A percentile compares a stretch with the other conserved stretches of the same genome.
These are phyloP conservation scores for Hypsopygia costalis DNA, from an alignment of 2,888 invertebrate genomes.

Conservation along the genomic window DNA sequence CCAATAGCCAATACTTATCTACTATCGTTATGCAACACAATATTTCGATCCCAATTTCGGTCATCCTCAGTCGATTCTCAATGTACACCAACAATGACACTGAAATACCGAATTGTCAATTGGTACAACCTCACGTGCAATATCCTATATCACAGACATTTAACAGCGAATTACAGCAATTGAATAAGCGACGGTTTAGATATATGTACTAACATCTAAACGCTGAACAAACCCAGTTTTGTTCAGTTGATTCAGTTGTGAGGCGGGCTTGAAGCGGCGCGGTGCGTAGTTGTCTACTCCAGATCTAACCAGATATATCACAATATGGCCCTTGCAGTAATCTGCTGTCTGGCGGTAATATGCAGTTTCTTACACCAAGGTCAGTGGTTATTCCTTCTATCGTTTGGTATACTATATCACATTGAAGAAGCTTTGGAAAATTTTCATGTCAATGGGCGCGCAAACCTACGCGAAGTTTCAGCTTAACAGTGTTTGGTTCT, in stretches of 20 bases:
- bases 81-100: too few species aligned
- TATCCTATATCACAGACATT: slow-evolving; percentile 39
- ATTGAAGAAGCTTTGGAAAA: too few species aligned
- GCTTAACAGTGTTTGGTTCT: too few species aligned
- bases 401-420: too few species aligned
- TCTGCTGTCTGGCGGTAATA: slow-evolving; percentile 9
- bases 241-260: neutral
- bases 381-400: neutral
- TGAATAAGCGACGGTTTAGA: slow-evolving; percentile 53
- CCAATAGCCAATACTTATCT: too few species aligned
- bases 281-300: neutral
- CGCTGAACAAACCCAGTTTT: neutral
- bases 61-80: too few species aligned
- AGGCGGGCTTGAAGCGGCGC: neutral
- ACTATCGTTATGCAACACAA: too few species aligned
- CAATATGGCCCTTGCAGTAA: neutral
- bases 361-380: slow-evolving; percentile 9
- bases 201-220: slow-evolving; percentile 15
- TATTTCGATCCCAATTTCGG: too few species aligned
- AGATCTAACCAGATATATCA: neutral
- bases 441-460: too few species aligned
- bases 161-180: slow-evolving; percentile 57
- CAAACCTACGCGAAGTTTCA: too few species aligned
- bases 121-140: neutral
- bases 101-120: neutral